Evolutionary conservation across 2,797 vertebrate species (phyloP).

Genomic region (Cephalopachus bancanus): DNA sequence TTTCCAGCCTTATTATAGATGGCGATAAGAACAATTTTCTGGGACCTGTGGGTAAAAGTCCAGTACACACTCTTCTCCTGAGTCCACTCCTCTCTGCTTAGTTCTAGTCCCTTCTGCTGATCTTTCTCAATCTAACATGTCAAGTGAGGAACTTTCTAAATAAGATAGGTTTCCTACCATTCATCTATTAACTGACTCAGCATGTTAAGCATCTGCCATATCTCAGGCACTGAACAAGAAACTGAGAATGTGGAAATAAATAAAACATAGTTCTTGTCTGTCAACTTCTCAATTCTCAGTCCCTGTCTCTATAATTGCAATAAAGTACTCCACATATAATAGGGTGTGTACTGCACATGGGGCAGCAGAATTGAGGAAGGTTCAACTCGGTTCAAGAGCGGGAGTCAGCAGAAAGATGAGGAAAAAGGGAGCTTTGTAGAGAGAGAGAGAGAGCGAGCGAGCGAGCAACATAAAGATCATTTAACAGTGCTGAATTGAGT

Average conservation of each 20-base stretch:
- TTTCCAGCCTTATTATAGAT: not conserved
- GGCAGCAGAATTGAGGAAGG: not conserved
- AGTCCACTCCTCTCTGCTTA: not conserved
- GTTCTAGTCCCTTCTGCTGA: not conserved
- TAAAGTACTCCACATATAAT: not conserved
- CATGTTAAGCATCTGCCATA: not conserved
- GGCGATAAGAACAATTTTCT: not conserved
- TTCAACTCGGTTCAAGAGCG: not conserved
- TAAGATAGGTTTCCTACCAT: not conserved
- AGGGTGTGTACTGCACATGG: not conserved
- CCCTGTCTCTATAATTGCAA: no score
- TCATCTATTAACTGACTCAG: not conserved
- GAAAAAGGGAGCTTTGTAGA: not conserved
- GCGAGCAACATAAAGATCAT: accelerated
- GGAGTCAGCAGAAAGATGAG: not conserved
- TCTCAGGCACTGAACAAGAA: not conserved
- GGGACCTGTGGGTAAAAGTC: not conserved
- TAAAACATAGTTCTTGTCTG: not conserved
- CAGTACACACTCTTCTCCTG: not conserved
- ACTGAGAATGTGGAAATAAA: not conserved
- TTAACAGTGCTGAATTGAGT: not conserved
- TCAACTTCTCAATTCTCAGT: not conserved
- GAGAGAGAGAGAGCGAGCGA: not conserved
- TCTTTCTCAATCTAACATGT: not conserved
- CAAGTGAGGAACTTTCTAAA: not conserved